phyloP scores from a whole-genome alignment of 2,797 vertebrate species.

The Danio jaintianensis region DNA sequence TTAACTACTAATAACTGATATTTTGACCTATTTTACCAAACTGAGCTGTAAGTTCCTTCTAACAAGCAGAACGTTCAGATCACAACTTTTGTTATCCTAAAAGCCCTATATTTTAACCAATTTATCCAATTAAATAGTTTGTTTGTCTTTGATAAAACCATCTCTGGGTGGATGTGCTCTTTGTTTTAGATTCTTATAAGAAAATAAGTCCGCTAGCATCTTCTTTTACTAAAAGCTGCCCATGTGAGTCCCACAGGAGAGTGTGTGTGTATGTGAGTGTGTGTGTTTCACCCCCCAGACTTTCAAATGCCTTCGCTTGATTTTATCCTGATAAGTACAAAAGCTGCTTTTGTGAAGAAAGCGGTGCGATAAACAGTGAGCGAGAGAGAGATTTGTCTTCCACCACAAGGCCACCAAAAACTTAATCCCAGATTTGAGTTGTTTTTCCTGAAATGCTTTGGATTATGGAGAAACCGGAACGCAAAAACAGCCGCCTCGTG shows the following conservation, averaged over 20 bases:
- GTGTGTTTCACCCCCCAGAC: slow-evolving; percentile 54
- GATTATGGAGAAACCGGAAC: slow-evolving; percentile 65
- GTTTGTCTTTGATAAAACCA: slow-evolving; percentile 56
- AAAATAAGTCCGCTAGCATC: slow-evolving; percentile 55
- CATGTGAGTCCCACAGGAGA: slow-evolving; percentile 27
- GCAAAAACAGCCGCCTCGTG: slow-evolving; percentile 46
- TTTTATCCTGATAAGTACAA: slow-evolving; percentile 75
- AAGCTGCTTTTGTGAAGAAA: slow-evolving; percentile 77
- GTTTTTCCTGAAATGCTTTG: slow-evolving; percentile 73
- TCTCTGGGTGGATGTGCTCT: slow-evolving; percentile 55
- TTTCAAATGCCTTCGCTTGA: slow-evolving; percentile 64
- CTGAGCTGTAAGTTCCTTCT: background rate
- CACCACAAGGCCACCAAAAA: slow-evolving; percentile 62
- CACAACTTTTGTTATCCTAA: slow-evolving; percentile 10
- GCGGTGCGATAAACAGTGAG: slow-evolving; percentile 50
- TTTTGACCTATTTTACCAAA: background rate
- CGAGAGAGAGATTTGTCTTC: slow-evolving; percentile 64
- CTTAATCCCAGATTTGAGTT: slow-evolving; percentile 79
- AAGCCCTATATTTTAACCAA: background rate
- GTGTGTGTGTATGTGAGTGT: slow-evolving; percentile 14
- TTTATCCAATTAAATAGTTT: slow-evolving; percentile 39
- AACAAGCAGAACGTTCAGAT: background rate
- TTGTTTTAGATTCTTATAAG: slow-evolving; percentile 17
- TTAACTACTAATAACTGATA: background rate
- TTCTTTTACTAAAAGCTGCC: slow-evolving; percentile 63